Evolutionary conservation across 1,140 invertebrate genomes (phyloP), one percentile per base, ranked within the genome.

Genomic region (Globodera rostochiensis): DNA sequence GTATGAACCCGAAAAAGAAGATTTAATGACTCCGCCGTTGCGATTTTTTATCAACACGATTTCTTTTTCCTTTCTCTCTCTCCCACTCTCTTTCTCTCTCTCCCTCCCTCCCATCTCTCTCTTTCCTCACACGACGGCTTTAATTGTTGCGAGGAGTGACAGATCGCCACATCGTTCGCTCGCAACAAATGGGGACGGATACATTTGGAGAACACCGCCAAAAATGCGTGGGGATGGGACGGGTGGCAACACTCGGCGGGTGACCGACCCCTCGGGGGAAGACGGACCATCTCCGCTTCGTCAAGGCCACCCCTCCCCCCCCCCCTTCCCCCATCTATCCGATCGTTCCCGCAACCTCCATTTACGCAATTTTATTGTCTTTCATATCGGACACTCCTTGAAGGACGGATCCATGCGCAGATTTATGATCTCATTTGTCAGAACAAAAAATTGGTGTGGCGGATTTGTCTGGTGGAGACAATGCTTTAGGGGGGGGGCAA

Each of bases 331-430:
- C 50, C 0, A 50, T 50, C 25, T 36, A 36, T 36, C 25, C 25
- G 57, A 60, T 60, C 57, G 57, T 60, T 60, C 57, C 57, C 57
- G 57, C 57, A 64, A 64, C 57, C 57, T 64, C 57, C 57, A 64
- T 4, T 64, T 64, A 15, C 57, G 19, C 11, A 64, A 13, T 64
- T 64, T 64, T 64, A 64, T 64, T 64, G 57, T 64, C 57, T 64
- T 64, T 64, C 57, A 11, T 15, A 15, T 15, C 57, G 57, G 57
- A 64, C 57, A 15, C 57, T 64, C 57, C 57, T 19, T 64, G 57
- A 64, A 64, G 57, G 57, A 64, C 57, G 57, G 53, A 19, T 64
- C 57, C 57, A 64, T 64, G 57, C 57, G 57, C 57, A 64, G 57
- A 64, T 64, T 64, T 19, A 64, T 64, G 57, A 64, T 64, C 57